A percentile compares a stretch with the other conserved stretches of the same genome.
Evolutionary conservation across 2,113 vertebrate genomes (phyloP).

Genomic region (Macquaria australasica): DNA sequence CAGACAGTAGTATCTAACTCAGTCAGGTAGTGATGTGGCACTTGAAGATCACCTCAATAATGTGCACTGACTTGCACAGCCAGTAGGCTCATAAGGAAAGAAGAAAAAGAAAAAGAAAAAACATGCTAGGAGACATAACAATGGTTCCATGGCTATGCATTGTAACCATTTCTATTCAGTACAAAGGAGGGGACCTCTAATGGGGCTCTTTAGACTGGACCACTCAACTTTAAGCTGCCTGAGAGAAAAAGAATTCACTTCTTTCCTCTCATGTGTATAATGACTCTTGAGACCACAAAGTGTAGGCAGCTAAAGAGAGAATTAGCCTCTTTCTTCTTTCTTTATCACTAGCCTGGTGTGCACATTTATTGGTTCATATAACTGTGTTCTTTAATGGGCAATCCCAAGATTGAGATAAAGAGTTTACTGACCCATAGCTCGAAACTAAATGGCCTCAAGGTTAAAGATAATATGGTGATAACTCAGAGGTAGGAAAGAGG

Average conservation of each 20-base stretch:
- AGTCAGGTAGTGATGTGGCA: not conserved
- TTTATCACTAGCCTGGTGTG: conserved; percentile 51
- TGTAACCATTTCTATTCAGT: conserved; percentile 31
- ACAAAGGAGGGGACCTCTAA: conserved; percentile 25
- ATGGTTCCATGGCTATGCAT: conserved; percentile 2
- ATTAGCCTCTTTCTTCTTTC: conserved; percentile 47
- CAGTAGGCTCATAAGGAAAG: not conserved
- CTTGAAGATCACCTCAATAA: not conserved
- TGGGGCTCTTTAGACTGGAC: conserved; percentile 50
- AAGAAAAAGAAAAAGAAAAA: not conserved
- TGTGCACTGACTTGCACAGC: not conserved
- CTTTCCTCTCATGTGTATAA: conserved; percentile 50
- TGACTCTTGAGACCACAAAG: conserved; percentile 49
- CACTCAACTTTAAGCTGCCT: conserved; percentile 52
- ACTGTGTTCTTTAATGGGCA: conserved; percentile 71
- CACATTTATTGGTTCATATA: conserved; percentile 70
- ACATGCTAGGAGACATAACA: not conserved
- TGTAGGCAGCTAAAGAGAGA: conserved; percentile 51
- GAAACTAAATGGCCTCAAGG: conserved; percentile 67
- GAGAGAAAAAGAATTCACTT: conserved; percentile 45
- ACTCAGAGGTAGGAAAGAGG: conserved; percentile 30
- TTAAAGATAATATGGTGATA: conserved; percentile 63
- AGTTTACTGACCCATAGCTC: conserved; percentile 62
- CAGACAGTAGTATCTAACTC: not conserved
- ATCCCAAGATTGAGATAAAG: conserved; percentile 66